Evolutionary conservation across 2,797 vertebrate genomes (phyloP), one percentile per base, ranked within the genome.

Genomic region (Sebastes vulpes): DNA sequence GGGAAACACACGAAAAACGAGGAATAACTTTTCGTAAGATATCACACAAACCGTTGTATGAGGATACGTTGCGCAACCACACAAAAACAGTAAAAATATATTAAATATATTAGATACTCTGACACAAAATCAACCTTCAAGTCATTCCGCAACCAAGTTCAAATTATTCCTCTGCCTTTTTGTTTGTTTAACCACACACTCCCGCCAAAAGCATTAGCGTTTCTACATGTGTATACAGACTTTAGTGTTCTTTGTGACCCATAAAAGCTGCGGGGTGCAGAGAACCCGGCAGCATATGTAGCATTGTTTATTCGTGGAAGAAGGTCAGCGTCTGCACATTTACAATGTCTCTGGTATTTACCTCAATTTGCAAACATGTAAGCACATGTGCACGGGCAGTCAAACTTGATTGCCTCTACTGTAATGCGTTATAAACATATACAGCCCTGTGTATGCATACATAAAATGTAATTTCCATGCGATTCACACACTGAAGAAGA

Each of bases 301-400:
- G 26, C 65, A 53, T 75, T 85, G 79, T 89, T 88, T 89, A 77
- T 84, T 77, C 52, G 32, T 57, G 23, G 71, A 66, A 65, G 91
- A 93, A 95, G 93, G 93, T 92, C 92, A 92, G 57, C n/a, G 14
- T 75, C 70, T 76, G 72, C 79, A 56, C 83, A 73, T 84, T 85
- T 84, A 75, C 87, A 79, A 21, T 52, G 56, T 84, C 82, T 53
- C 52, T 80, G 68, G 71, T 77, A 86, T 92, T 92, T 90, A 87
- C 76, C 67, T 82, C 83, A 77, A 79, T 90, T 89, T 86, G 73
- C 73, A 88, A 87, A 88, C 87, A 88, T 76, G 58, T 53, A 77
- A 59, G 71, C 75, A 61, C 32, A 42, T 65, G 65, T 32, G 54
- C 72, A 78, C 23, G 54, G 26, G 26, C 65, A 61, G 79, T 85